These are phyloP conservation scores for Neoaliturus tenellus DNA, from an alignment of 2,888 invertebrate species.

Conservation along the genomic window DNA sequence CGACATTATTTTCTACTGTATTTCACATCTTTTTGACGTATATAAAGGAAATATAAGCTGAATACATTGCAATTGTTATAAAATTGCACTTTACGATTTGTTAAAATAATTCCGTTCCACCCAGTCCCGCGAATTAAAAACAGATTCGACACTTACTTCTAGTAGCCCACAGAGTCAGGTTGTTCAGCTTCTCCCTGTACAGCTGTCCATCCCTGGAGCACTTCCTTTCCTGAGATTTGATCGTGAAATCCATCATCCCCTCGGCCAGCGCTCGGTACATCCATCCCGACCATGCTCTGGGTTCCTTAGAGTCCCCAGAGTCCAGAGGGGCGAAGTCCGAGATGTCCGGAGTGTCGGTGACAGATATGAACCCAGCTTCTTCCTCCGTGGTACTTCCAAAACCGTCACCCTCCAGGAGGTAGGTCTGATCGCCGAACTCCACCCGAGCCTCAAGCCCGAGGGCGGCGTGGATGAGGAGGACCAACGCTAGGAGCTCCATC, in stretches of 20 bases:
- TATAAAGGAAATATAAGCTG: too few species aligned
- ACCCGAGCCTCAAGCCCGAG: not conserved
- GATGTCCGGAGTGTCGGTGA: not conserved
- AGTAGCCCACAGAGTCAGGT: slow-evolving; percentile 61
- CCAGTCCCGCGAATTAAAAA: not conserved
- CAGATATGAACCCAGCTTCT: slow-evolving; percentile 28
- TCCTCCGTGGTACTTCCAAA: not conserved
- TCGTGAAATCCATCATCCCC: slow-evolving; percentile 13
- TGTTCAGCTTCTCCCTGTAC: slow-evolving; percentile 56
- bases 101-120: not conserved
- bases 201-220: slow-evolving; percentile 56
- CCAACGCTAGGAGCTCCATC: slow-evolving; percentile 39
- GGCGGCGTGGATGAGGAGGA: not conserved
- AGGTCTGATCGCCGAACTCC: not conserved
- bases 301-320: not conserved
- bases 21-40: too few species aligned
- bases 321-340: not conserved
- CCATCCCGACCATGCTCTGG: slow-evolving; percentile 36
- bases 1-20: too few species aligned
- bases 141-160: slow-evolving; percentile 58
- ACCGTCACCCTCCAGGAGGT: not conserved
- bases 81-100: not conserved
- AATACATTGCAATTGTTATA: too few species aligned
- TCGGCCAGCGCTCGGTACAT: slow-evolving; percentile 31
- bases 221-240: slow-evolving; percentile 42